Evolutionary conservation across 2,888 invertebrate species (phyloP), one percentile per base, ranked within the genome.

Genomic region (Ramazzottius varieornatus): DNA sequence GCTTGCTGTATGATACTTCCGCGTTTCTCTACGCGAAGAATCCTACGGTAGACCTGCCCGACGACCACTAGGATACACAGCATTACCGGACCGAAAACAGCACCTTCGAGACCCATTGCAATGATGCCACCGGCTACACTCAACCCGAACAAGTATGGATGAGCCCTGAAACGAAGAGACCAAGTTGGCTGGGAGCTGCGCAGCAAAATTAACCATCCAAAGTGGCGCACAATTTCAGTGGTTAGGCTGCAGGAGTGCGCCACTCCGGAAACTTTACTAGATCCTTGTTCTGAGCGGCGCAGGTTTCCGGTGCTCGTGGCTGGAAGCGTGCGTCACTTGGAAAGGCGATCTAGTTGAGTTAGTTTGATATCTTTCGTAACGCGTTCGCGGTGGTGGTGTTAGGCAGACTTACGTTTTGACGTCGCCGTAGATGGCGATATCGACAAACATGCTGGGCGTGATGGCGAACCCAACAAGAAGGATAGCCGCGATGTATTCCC

Each of bases 351-450:
- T n/a, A n/a, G n/a, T n/a, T n/a, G n/a, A n/a, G n/a, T n/a, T n/a
- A n/a, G n/a, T n/a, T n/a, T n/a, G n/a, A n/a, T n/a, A n/a, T n/a
- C n/a, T n/a, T n/a, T n/a, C n/a, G n/a, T n/a, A n/a, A n/a, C n/a
- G n/a, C n/a, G n/a, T n/a, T n/a, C n/a, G n/a, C n/a, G n/a, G n/a
- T n/a, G n/a, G n/a, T n/a, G n/a, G n/a, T n/a, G n/a, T n/a, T n/a
- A n/a, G n/a, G n/a, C n/a, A n/a, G 20, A 75, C 80, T 78, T 76
- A 91, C 90, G 92, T 92, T 79, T 92, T 91, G 70, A 98, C 93
- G 79, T 96, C 96, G 65, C 86, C 86, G 75, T 96, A 94, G 70
- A 98, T 92, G 32, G 91, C 87, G 0, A 90, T 88, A 73, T 98
- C 94, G 2, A 96, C 87, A 72, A 93, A 84, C 68, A 84, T 86